Evolutionary conservation across 2,113 vertebrate species (phyloP), one percentile per base, ranked within the genome.

Genomic region (Neodon shergylaensis): DNA sequence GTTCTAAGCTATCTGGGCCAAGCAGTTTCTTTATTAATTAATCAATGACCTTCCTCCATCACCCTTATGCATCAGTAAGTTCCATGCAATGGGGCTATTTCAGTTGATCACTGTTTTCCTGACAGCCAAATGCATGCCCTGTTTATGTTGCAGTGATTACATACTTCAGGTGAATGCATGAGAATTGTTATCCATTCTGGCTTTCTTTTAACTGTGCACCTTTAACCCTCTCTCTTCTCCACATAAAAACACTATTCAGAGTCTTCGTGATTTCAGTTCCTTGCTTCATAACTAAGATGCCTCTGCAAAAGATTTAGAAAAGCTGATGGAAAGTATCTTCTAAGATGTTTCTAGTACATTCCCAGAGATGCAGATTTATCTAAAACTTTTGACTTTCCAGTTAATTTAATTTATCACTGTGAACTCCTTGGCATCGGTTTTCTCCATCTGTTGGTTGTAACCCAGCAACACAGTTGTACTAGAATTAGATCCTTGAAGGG

Each of bases 271-370:
- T 78, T 78, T 88, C 33, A 68, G 44, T 49, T 89, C 22, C 49
- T 47, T 82, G 39, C 2, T 90, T 93, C 76, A 21, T 52, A 95
- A 49, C 39, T 70, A 86, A 88, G 92, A 70, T 54, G 76, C 9
- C 16, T 76, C 39, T 76, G n/a, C 24, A 84, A 94, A 94, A 26
- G 61, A 72, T 95, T 66, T 88, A 36, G 63, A 58, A 95, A 94
- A 91, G 73, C 54, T 33, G 42, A 89, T 24, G n/a, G 66, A 76
- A 97, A 94, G 12, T 84, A 0, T 87, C 54, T 65, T 91, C 19
- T 72, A 94, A 94, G 26, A 21, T 12, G 78, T 93, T 96, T 63
- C 42, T 94, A 68, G n/a, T 82, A 73, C 10, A 31, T 94, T 97
- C 93, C 44, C 44, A 91, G 81, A 77, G 52, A 84, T 17, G 5